Evolutionary conservation across 1,140 invertebrate species (phyloP), one percentile per base, ranked within the genome.

Genomic region (Eueides isabella): DNA sequence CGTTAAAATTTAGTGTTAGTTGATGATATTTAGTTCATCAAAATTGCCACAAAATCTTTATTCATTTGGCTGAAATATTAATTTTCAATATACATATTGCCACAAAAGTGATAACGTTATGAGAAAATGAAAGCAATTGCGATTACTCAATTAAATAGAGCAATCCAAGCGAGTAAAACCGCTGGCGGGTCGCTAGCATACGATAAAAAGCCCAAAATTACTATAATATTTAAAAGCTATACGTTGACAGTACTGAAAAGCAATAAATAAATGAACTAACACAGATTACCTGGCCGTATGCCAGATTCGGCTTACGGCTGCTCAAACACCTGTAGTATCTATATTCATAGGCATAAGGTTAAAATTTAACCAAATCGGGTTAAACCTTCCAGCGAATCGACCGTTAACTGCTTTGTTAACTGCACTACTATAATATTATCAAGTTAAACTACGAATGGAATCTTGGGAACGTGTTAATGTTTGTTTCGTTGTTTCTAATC

Each of bases 181-280:
- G n/a, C n/a, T n/a, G n/a, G n/a, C n/a, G n/a, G n/a, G n/a, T n/a
- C n/a, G n/a, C n/a, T n/a, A n/a, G n/a, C n/a, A n/a, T n/a, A n/a
- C n/a, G n/a, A n/a, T 38, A n/a, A 28, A 41, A 41, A 66, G 5
- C n/a, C 5, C 33, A 66, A 66, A 66, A 28, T n/a, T 41, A n/a
- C 7, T 16, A 23, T 66, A 41, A 66, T 48, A 67, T 16, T 48
- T 44, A 3, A 9, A 48, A 67, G 48, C 19, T 7, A 31, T 29
- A 48, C 66, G 66, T 26, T 67, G 66, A 67, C 41, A 67, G 29
- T 19, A 64, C 66, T 48, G 23, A 66, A 67, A 35, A 38, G 48
- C 62, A 71, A 75, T 70, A 70, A 70, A 70, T 55, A 70, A 70
- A 70, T 70, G 61, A 70, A 62, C 61, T 70, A 38, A 41, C 66